Base-by-base conservation (phyloP, 2,113 vertebrate species). In the Cryptomyrus ogoouensis region DNA sequence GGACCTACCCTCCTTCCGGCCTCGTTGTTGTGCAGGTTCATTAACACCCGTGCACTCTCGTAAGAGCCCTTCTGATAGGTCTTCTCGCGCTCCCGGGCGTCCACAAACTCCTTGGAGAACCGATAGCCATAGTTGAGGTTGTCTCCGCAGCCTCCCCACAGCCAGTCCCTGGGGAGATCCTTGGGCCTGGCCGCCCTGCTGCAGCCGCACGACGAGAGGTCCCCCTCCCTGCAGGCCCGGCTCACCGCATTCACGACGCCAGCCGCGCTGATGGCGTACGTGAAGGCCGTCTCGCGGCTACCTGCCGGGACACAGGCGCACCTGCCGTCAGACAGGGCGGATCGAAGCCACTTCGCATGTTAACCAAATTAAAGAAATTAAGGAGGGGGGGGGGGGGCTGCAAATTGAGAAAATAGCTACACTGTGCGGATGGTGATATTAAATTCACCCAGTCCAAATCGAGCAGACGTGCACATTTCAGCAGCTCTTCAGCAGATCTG, bases 1-100 rank as follows among this genome's bases (percentile, higher is more conserved):
- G 52, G 8, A 70, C 98, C 96, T 94, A 99, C 98, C 95, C 97
- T 96, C 42, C 98, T 95, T 90, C 98, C 98, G 0, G 98, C 98
- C 92, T 99, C 98, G 0, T 99, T 99, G 93, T 99, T 99, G 95
- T 99, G 98, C 88, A 99, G 94, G 92, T 99, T 99, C 98, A 99
- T 99, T 94, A 97, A 17, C 89, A 97, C 96, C 83, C 98, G 95
- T 0, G 97, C 97, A 0, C 96, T 98, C 92, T 99, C 98, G 0
- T 96, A 96, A 0, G 98, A 96, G 90, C 97, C 97, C 89, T 98
- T 97, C 90, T 97, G 96, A 62, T 97, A 97, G 93, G 97, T 98
- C 50, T 98, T 97, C 95, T 99, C 98, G 0, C 98, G 93, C 93
- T 99, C 98, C 0, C 98, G 97, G 0, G 98, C 98, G 0, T 99